A percentile compares a stretch with the other conserved stretches of the same genome.
These are phyloP conservation scores for Cepphus grylle DNA, from an alignment of 2,113 vertebrate genomes.

Conservation along the genomic window DNA sequence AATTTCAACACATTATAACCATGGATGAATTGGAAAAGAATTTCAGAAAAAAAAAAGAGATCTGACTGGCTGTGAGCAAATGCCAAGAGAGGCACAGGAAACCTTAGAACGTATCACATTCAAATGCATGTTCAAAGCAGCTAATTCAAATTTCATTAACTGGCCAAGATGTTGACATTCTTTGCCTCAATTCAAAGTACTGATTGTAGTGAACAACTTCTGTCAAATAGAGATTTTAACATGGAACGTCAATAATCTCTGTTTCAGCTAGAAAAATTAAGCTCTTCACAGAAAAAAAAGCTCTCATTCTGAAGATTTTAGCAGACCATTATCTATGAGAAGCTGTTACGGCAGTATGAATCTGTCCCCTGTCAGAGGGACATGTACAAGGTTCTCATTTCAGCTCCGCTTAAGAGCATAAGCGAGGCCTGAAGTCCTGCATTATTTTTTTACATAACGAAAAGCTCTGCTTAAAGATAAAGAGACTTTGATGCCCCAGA, in stretches of 20 bases:
- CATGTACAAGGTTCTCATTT: not conserved
- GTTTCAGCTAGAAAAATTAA: not conserved
- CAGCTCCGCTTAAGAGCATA: not conserved
- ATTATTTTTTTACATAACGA: not conserved
- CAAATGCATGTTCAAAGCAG: not conserved
- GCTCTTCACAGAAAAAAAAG: not conserved
- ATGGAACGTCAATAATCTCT: not conserved
- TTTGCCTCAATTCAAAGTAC: not conserved
- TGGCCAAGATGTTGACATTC: not conserved
- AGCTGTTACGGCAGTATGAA: not conserved
- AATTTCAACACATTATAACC: not conserved
- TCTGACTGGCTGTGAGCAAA: not conserved
- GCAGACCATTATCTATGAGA: not conserved
- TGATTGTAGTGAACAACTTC: not conserved
- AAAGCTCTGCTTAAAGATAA: not conserved
- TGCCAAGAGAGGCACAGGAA: not conserved
- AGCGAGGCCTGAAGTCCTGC: not conserved
- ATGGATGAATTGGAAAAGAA: not conserved
- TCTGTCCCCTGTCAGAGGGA: not conserved
- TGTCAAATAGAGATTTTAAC: not conserved
- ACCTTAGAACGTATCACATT: not conserved
- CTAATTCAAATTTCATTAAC: not conserved
- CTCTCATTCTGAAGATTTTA: not conserved
- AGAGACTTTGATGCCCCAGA: not conserved
- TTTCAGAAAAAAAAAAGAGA: not conserved